Base-by-base conservation (phyloP, 2,113 vertebrate genomes). In the Mormyrus lacerda region DNA sequence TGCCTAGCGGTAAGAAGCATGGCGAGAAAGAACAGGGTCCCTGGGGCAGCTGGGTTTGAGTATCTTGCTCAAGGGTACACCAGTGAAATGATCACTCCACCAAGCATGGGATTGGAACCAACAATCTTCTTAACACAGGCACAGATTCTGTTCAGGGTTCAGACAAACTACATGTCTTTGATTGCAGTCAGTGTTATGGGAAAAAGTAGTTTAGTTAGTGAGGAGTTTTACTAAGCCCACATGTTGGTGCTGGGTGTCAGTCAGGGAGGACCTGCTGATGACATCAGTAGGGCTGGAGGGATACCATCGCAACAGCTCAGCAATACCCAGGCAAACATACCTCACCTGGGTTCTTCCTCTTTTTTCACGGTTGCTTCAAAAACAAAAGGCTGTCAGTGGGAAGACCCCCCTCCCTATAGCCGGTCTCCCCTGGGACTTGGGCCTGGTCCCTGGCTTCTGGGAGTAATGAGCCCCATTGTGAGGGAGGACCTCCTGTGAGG, bases 391-490 rank as follows among this genome's bases (percentile, higher is more conserved):
- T 55, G 87, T 76, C 58, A 69, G 61, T 65, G 44, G 65, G 11
- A 48, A 8, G 44, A 65, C 24, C 42, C 53, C 51, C 53, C 83
- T 21, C 73, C 15, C 35, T 1, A 58, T 31, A 87, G 19, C 11
- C 48, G 19, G 55, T 45, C 44, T 61, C 65, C 89, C 55, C 55
- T 39, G 65, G 83, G 65, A 39, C 45, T 50, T 48, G 65, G 85
- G 31, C 58, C 45, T 24, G 87, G 92, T 94, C 93, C 93, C 93
- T 61, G 48, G 47, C 27, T 47, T 76, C 61, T 58, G 85, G 92
- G 58, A 88, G 89, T 95, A 94, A 95, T 93, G 92, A 94, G 92
- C 93, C 93, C 91, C 92, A 94, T 92, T 91, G 91, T 92, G 89
- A 92, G 92, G 93, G 92, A 92, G 93, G 94, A 95, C 90, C 93